A percentile compares a stretch with the other conserved stretches of the same genome.
Evolutionary conservation across 30 jellyfish, hydroid and myxozoan species (phyloP).

Genomic region (Pseudorhiza aurosa): DNA sequence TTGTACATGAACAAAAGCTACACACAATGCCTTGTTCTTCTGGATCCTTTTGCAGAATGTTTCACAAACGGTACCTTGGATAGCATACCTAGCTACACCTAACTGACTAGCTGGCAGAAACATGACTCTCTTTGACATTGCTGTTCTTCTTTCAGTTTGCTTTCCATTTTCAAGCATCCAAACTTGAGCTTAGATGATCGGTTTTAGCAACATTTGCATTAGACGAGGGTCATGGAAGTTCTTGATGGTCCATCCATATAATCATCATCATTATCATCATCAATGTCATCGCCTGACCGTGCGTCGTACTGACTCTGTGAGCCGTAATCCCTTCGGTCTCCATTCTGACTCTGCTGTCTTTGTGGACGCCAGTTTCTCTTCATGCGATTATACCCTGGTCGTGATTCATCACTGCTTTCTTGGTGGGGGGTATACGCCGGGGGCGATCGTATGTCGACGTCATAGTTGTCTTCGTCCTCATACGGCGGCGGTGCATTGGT

Average conservation of each 20-base stretch:
- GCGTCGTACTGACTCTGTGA: slow-evolving; percentile 39
- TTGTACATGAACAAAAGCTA: no score
- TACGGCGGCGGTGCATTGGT: slow-evolving; percentile 95
- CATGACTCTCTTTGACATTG: no score
- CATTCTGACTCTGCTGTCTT: slow-evolving; percentile 33
- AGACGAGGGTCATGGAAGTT: slow-evolving; percentile 77
- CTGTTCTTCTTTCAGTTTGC: no score
- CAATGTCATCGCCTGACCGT: slow-evolving; percentile 17
- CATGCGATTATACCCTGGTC: slow-evolving; percentile 55
- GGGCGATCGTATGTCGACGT: slow-evolving; percentile 78
- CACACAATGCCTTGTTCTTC: no score
- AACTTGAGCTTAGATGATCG: no score
- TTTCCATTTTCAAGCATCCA: no score
- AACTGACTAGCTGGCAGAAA: no score
- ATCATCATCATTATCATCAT: slow-evolving; percentile 48
- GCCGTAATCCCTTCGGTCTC: slow-evolving; percentile 50
- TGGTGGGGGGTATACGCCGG: slow-evolving; percentile 91
- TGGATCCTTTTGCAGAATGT: no score
- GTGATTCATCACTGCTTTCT: slow-evolving; percentile 67
- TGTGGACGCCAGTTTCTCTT: slow-evolving; percentile 73
- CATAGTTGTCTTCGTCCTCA: slow-evolving; percentile 68
- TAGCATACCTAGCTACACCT: neutral
- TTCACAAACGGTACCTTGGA: no score
- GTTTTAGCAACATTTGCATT: no score
- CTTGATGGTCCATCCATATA: slow-evolving; percentile 65